Evolutionary conservation across 2,797 vertebrate species (phyloP), one percentile per base, ranked within the genome.

Genomic region (Pelodytes ibericus): DNA sequence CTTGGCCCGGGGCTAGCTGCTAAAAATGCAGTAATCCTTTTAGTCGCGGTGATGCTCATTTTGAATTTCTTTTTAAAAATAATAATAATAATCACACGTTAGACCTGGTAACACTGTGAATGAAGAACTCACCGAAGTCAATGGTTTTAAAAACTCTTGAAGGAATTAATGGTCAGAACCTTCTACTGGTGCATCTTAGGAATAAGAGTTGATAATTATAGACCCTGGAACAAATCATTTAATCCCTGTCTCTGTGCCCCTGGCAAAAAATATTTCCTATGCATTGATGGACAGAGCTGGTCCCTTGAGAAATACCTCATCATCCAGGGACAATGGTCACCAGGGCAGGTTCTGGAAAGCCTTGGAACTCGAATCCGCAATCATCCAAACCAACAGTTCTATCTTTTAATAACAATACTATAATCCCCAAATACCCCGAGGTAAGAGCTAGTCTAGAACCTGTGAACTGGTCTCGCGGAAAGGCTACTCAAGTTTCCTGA

Each of bases 221-320:
- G 64, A 9, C 7, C 24, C 25, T 44, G 16, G 27, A 27, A 6
- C 16, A n/a, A n/a, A n/a, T n/a, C n/a, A 53, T 29, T 56, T 69
- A 56, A 69, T 69, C 66, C 27, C 29, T 30, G 16, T 27, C 44
- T 51, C 24, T 20, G 13, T 29, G 66, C 66, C 18, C 30, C 10
- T 22, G 30, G 66, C 66, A 69, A 56, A n/a, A n/a, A n/a, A 69
- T 69, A 33, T 22, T 36, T 69, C n/a, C 20, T 6, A 30, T 25
- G 20, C 30, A 56, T 30, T 56, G 56, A 69, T 36, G 30, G 47
- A 56, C 66, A 69, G 15, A 49, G n/a, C n/a, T 16, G 3, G 13
- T 44, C 41, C 41, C 41, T 16, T 44, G 18, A 44, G 41, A 10
- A 10, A 16, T 44, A 13, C 15, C 3, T 16, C 41, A 13, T 9